A percentile compares a stretch with the other conserved stretches of the same genome.
Evolutionary conservation across 2,113 vertebrate genomes (phyloP).

Genomic region (Barnardius zonarius): DNA sequence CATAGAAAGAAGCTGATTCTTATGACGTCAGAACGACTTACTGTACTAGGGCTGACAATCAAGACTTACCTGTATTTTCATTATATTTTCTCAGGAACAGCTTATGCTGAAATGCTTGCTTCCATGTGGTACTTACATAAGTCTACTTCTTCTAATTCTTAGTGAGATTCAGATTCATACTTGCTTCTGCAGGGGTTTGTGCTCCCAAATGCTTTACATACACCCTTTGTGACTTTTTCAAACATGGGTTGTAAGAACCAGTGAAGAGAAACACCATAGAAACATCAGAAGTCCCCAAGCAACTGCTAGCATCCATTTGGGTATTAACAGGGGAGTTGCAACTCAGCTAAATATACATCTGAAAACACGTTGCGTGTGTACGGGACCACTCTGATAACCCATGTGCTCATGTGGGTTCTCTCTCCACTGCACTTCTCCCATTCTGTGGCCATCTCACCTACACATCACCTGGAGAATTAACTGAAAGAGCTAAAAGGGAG

Average conservation of each 20-base stretch:
- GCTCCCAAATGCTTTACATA: accelerated
- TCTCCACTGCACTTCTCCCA: not conserved
- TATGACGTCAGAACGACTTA: not conserved
- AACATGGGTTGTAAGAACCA: accelerated
- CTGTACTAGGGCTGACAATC: not conserved
- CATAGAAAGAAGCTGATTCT: not conserved
- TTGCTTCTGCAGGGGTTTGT: not conserved
- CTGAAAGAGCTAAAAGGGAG: accelerated
- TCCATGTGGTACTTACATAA: not conserved
- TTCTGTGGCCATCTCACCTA: not conserved
- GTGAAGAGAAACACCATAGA: not conserved
- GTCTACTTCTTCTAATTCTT: not conserved
- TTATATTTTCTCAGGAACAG: not conserved
- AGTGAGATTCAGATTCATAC: not conserved
- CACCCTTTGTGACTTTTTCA: not conserved
- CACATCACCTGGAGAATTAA: not conserved
- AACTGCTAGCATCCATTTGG: not conserved
- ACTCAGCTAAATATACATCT: not conserved
- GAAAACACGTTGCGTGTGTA: not conserved
- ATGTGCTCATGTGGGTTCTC: accelerated
- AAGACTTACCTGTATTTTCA: not conserved
- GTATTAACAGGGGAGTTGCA: not conserved
- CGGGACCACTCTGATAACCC: not conserved
- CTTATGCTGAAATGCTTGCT: not conserved
- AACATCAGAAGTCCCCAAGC: not conserved